Conservation (phyloP, 2,888 invertebrate genomes). For the Amiota communis region DNA sequence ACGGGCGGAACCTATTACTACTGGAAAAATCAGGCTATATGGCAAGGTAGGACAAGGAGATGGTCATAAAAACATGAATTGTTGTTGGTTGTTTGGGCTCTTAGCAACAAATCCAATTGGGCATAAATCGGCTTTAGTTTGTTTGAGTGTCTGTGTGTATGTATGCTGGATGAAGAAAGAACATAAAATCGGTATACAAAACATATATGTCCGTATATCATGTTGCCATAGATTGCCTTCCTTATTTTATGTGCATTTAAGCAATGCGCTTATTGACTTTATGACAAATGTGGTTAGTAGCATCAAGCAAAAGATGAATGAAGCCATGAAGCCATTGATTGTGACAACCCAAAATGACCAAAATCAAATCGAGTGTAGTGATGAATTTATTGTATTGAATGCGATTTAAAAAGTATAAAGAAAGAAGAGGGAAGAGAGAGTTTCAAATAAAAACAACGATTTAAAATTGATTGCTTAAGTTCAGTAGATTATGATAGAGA, state of each 20-base stretch:
- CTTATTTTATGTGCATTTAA: conserved; percentile 65
- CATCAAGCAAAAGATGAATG: conserved; percentile 29
- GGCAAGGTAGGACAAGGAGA: too few species aligned
- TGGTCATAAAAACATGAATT: conserved; percentile 65
- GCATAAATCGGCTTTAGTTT: conserved; percentile 63
- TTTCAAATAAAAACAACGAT: too few species aligned
- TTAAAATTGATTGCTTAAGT: too few species aligned
- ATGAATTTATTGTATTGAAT: too few species aligned
- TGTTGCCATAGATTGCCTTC: conserved; percentile 36
- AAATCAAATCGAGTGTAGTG: too few species aligned
- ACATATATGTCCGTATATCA: not conserved
- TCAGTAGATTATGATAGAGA: too few species aligned
- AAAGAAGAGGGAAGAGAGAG: too few species aligned
- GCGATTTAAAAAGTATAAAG: too few species aligned
- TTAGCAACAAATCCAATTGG: conserved; percentile 66
- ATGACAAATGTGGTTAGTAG: conserved; percentile 61
- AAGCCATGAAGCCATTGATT: too few species aligned
- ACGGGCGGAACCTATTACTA: too few species aligned
- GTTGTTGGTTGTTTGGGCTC: conserved; percentile 48
- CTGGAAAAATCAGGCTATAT: too few species aligned
- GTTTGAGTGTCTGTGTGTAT: conserved; percentile 26
- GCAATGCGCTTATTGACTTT: conserved; percentile 67
- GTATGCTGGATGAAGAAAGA: conserved; percentile 34
- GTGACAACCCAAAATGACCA: too few species aligned
- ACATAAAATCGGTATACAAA: not conserved